Conservation (phyloP, 2,797 vertebrate species). For the Myripristis jacobus region DNA sequence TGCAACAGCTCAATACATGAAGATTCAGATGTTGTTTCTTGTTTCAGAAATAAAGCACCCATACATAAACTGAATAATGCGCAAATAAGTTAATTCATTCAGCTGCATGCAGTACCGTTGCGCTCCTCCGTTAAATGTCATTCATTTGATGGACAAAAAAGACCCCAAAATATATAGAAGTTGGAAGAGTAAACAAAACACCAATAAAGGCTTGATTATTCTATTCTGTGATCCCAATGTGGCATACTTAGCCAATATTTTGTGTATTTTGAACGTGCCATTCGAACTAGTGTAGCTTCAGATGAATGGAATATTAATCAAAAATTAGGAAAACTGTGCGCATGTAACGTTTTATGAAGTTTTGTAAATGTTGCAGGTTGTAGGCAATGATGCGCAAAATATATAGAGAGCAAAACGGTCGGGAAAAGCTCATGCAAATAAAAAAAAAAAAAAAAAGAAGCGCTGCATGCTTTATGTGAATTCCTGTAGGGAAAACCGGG, state of each 20-base stretch:
- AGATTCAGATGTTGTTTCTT: constrained; percentile 61
- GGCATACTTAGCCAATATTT: neutral
- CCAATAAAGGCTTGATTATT: constrained; percentile 2
- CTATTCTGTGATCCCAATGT: constrained; percentile 1
- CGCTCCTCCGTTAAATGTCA: constrained; percentile 25
- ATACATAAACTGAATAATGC: constrained; percentile 53
- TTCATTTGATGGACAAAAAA: constrained; percentile 7
- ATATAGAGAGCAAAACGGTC: constrained; percentile 6
- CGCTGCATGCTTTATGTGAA: constrained; percentile 27
- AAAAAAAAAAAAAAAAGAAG: constrained; percentile 14
- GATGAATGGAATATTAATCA: neutral
- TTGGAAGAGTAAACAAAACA: neutral
- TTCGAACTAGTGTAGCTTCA: neutral
- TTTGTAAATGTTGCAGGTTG: neutral
- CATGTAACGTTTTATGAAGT: constrained; percentile 1
- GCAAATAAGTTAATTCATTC: constrained; percentile 59
- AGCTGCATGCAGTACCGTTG: constrained; percentile 43
- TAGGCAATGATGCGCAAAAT: neutral
- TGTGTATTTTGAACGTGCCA: neutral
- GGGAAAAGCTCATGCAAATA: constrained; percentile 27
- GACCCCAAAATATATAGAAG: neutral
- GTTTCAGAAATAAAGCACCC: constrained; percentile 41
- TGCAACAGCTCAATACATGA: constrained; percentile 58
- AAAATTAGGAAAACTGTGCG: constrained; percentile 12
- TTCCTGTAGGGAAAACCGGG: constrained; percentile 49